Percentiles rank a stretch among this genome's conserved stretches.
phyloP scores from a whole-genome alignment of 2,888 invertebrate genomes.

The Thalpophila matura region DNA sequence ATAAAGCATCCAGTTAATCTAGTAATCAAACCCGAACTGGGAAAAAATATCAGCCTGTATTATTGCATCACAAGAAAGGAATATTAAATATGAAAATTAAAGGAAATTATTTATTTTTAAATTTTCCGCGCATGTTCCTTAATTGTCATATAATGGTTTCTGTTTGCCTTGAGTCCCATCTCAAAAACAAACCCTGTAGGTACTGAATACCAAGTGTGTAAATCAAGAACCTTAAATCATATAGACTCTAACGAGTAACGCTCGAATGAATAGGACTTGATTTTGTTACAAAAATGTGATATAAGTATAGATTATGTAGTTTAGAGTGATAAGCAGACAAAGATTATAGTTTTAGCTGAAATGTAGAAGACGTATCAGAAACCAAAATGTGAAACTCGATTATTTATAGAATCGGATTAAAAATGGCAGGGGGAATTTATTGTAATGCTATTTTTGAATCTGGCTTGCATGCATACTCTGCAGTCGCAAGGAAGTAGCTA shows the following conservation, averaged over 20 bases:
- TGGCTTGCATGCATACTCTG: neutral
- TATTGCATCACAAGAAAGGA: no score
- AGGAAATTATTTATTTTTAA: no score
- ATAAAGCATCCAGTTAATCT: no score
- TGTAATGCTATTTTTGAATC: neutral
- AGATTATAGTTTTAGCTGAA: conserved; percentile 25
- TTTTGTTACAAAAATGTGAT: conserved; percentile 8
- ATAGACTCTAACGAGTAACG: neutral
- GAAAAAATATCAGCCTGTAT: no score
- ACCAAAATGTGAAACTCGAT: neutral
- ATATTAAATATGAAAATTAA: no score
- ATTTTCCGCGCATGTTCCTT: no score
- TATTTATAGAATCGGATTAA: conserved; percentile 14
- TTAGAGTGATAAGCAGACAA: conserved; percentile 29
- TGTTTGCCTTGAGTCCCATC: neutral
- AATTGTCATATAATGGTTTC: no score
- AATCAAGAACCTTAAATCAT: no score
- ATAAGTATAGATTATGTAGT: neutral
- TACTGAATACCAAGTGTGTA: no score
- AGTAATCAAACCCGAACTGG: neutral
- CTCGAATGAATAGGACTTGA: neutral
- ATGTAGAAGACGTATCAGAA: conserved; percentile 10
- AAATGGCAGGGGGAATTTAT: conserved; percentile 11
- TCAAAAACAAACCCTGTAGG: conserved; percentile 9
- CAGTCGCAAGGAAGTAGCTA: neutral